These are phyloP conservation scores for Neuroterus valhalla DNA, from an alignment of 1,140 invertebrate genomes.

Conservation along the genomic window DNA sequence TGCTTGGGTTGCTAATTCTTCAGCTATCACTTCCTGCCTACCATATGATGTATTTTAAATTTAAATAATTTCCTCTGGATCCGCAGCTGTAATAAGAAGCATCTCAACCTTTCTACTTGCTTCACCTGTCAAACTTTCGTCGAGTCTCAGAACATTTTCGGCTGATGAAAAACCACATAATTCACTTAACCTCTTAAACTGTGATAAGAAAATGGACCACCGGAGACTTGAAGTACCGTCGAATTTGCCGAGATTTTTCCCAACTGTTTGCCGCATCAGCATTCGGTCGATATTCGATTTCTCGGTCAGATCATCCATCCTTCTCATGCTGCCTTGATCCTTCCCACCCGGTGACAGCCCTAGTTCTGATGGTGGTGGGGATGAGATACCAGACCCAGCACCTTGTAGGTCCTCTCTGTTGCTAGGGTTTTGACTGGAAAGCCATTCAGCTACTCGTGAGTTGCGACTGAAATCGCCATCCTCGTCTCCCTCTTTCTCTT, in stretches of 20 bases:
- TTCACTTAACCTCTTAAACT: neutral
- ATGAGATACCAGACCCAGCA: too few relatives aligned
- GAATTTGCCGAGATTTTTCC: neutral
- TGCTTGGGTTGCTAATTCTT: neutral
- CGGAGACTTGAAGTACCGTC: neutral
- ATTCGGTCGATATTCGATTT: neutral
- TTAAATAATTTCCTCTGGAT: too few relatives aligned
- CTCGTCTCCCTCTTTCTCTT: too few relatives aligned
- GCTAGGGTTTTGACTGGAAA: neutral
- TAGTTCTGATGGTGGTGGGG: too few relatives aligned
- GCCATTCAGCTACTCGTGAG: too few relatives aligned
- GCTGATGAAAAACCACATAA: neutral
- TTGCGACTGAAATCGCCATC: neutral
- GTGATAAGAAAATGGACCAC: neutral
- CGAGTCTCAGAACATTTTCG: neutral
- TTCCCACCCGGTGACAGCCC: too few relatives aligned
- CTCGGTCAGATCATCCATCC: neutral
- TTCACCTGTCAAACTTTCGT: neutral
- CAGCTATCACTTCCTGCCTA: neutral
- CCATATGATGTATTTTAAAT: neutral
- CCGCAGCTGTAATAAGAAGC: neutral
- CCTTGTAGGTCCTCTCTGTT: too few relatives aligned
- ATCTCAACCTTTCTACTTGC: neutral
- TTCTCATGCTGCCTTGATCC: neutral
- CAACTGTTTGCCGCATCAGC: neutral